These are phyloP conservation scores for Gonatopus flavifemur DNA, from an alignment of 1,140 invertebrate species.

Conservation along the genomic window DNA sequence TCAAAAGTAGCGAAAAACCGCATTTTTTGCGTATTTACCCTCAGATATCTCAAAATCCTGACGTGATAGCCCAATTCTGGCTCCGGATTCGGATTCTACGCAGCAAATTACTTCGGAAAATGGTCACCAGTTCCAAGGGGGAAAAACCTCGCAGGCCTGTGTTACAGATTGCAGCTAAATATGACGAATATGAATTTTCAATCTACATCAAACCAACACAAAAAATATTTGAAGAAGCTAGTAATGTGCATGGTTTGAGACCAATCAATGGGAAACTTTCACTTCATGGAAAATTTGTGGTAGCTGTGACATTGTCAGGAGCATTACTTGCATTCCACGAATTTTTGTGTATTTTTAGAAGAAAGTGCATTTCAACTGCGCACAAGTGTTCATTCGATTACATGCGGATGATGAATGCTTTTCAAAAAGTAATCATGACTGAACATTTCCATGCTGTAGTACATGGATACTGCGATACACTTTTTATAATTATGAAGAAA, in stretches of 20 bases:
- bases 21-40: too few species aligned
- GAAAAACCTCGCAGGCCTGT: too few species aligned
- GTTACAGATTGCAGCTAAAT: constrained; percentile 12
- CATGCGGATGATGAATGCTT: constrained; percentile 6
- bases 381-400: constrained; percentile 22
- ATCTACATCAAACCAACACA: constrained; percentile 13
- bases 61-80: too few species aligned
- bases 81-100: too few species aligned
- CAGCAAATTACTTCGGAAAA: too few species aligned
- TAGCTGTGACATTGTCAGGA: constrained; percentile 4
- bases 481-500: constrained; percentile 4
- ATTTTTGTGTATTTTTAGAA: constrained; percentile 11
- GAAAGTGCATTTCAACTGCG: constrained; percentile 16
- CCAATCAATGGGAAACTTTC: constrained; percentile 2
- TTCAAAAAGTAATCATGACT: constrained; percentile 14
- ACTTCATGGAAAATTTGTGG: constrained; percentile 4
- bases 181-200: constrained; percentile 11
- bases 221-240: constrained; percentile 12
- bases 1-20: too few species aligned
- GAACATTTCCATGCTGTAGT: constrained; percentile 9
- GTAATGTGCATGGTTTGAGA: constrained; percentile 11
- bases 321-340: constrained; percentile 12
- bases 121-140: too few species aligned
- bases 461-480: constrained; percentile 5
- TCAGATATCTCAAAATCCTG: too few species aligned